These are phyloP conservation scores for Otolemur garnettii DNA, from an alignment of 2,113 vertebrate species.

Conservation along the genomic window DNA sequence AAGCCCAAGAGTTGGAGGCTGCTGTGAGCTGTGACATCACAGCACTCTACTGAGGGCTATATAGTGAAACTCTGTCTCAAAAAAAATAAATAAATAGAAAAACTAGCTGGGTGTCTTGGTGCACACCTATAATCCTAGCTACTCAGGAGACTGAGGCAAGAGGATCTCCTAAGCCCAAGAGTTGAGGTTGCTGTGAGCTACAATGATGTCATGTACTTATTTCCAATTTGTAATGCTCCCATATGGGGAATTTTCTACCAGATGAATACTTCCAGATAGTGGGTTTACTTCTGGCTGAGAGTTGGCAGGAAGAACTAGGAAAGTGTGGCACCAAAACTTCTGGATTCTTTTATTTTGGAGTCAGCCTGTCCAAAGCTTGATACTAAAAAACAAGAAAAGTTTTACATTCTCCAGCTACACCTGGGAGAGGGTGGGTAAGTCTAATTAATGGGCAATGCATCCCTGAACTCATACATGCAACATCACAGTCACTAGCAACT, in stretches of 20 bases:
- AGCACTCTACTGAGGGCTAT: too few species aligned
- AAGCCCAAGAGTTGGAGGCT: too few species aligned
- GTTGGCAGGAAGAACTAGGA: neutral
- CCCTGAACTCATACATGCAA: neutral
- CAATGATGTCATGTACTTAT: neutral
- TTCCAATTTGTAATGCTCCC: neutral
- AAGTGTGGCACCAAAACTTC: neutral
- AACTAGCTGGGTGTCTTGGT: too few species aligned
- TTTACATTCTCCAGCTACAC: neutral
- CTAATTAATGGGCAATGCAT: neutral
- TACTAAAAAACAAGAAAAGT: conserved; percentile 12
- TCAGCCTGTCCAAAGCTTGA: neutral
- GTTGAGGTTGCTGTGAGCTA: too few species aligned
- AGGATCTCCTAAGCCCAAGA: too few species aligned
- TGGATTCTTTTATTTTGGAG: neutral
- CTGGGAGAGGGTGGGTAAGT: neutral
- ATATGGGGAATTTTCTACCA: neutral
- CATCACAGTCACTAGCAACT: neutral
- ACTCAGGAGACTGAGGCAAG: too few species aligned
- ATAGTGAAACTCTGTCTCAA: too few species aligned
- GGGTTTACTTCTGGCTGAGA: neutral
- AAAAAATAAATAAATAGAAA: too few species aligned
- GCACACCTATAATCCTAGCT: too few species aligned
- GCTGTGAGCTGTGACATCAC: too few species aligned
- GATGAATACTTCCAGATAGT: neutral